These are phyloP conservation scores for Lasiurus cinereus DNA, from an alignment of 2,113 vertebrate genomes.

Conservation along the genomic window DNA sequence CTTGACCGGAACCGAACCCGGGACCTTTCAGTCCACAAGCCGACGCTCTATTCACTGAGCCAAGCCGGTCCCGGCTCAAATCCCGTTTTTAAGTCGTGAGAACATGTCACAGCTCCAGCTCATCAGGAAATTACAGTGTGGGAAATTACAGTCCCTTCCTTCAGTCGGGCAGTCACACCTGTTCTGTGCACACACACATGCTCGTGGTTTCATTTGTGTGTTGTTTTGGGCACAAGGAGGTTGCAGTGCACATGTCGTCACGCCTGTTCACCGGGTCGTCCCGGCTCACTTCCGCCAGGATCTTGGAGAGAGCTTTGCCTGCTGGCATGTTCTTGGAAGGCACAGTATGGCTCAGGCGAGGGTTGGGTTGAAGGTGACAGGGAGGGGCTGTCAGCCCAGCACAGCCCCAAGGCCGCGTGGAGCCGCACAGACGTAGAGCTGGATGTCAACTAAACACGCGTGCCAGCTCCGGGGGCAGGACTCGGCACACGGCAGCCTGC, in stretches of 20 bases:
- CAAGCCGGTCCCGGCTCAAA: too few species aligned
- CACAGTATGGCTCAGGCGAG: not conserved
- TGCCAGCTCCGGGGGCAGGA: not conserved
- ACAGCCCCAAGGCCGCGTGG: accelerated
- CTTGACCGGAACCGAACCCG: too few species aligned
- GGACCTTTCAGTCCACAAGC: too few species aligned
- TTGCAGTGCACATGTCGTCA: not conserved
- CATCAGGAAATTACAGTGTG: not conserved
- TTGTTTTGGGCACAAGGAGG: not conserved
- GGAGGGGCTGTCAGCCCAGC: not conserved
- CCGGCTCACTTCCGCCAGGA: not conserved
- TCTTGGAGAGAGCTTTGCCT: not conserved
- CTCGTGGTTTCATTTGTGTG: not conserved
- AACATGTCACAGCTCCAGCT: not conserved
- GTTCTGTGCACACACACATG: not conserved
- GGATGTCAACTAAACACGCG: accelerated
- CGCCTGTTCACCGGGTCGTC: not conserved
- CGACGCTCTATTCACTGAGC: too few species aligned
- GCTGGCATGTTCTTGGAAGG: not conserved
- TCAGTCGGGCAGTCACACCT: too few species aligned
- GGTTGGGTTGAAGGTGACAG: not conserved
- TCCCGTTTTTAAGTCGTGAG: not conserved
- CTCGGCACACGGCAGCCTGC: too few species aligned
- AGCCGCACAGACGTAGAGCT: not conserved
- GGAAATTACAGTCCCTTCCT: not conserved